Evolutionary conservation across 2,797 vertebrate species (phyloP), one percentile per base, ranked within the genome.

Genomic region (Melanotaenia maccullochi): DNA sequence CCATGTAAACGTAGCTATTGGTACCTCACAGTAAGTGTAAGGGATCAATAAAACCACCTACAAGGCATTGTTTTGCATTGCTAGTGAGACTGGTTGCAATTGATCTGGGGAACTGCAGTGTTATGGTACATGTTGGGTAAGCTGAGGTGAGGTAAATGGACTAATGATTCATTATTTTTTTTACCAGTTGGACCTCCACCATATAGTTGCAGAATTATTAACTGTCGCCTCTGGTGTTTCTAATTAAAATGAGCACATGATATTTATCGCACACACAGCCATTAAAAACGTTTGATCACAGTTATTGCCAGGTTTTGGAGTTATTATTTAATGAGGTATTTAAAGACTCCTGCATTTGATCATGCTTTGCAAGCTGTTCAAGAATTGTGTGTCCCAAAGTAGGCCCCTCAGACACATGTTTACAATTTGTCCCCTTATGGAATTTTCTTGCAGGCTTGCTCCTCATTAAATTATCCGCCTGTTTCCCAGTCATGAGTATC

Each of bases 351-450:
- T 86, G 83, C 79, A 85, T 87, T 89, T 83, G 78, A 90, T 93
- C 83, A 77, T 73, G 76, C 75, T 88, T 85, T 89, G 82, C 75
- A 74, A 84, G 72, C 71, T 75, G 79, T 82, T 76, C 75, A 81
- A 77, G 75, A 90, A 87, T 85, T 76, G 60, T 78, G 82, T 89
- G 87, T 71, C 86, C 86, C 83, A 84, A 73, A 82, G 73, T 76
- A 77, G 86, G 85, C 87, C 81, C 83, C 87, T 80, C 82, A 84
- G 84, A 93, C 92, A 95, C 84, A 90, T 93, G 93, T 92, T 94
- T 92, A 91, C 89, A 93, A 93, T 94, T 91, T 92, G 83, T 90
- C 79, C 83, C 83, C 86, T 85, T 83, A 82, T 90, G 87, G 87
- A 91, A 90, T 92, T 89, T 92, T 90, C 84, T 90, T 92, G 82